Base-by-base conservation (phyloP, 2,797 vertebrate genomes). In the Tenualosa thibaudeaui region DNA sequence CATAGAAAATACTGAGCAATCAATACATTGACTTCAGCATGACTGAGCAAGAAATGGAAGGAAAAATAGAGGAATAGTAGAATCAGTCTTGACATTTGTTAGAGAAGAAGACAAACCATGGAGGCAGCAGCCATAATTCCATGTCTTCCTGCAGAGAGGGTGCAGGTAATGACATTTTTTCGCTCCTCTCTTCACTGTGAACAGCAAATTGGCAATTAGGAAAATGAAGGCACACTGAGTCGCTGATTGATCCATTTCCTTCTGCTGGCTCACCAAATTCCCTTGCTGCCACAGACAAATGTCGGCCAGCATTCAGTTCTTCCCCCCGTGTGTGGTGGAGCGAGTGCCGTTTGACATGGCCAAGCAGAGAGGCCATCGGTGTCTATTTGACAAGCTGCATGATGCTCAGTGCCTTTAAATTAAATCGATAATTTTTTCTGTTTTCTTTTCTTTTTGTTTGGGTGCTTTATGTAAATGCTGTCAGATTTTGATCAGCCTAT, bases 141-240 rank as follows among this genome's bases (percentile, higher is more conserved):
- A 43, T 43, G 40, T 22, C 71, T 78, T 78, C 40, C 37, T 46
- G 71, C 40, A 9, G 71, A 43, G 71, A 78, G 71, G 43, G 40
- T 37, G 71, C 71, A 46, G 71, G 71, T 46, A 78, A 78, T 22
- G 71, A 19, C 71, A 46, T 78, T 78, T 78, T 75, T 78, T 40
- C 40, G 3, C 56, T 26, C 75, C 50, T 58, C 15, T 65, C 53
- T 65, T 49, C 50, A 43, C 82, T 71, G 82, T 65, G 82, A 53
- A 85, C 49, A 81, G 85, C 83, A 88, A 86, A 88, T 81, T 81
- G 68, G 56, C 84, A 86, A 88, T 86, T 88, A 88, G 83, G 85
- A 86, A 83, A 84, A 86, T 86, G 60, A 88, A 88, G 85, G 83
- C 81, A 82, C 84, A 85, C 84, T 83, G 85, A 81, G 60, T 81